phyloP scores from a whole-genome alignment of 2,797 vertebrate species.

The Microctenopoma steveboyesi region DNA sequence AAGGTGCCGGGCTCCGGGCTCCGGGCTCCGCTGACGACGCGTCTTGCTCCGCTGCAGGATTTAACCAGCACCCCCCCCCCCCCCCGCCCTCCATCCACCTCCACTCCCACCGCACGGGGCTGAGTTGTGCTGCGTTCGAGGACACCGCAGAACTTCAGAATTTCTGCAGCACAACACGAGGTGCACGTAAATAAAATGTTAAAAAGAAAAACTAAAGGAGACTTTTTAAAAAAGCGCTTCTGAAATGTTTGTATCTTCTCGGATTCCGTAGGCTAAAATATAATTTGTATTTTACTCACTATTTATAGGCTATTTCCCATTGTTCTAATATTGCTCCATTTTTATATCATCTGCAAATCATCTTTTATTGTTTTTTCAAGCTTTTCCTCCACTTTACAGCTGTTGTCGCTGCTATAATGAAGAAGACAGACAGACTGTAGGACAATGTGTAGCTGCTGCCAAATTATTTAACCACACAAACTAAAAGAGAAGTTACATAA shows the following conservation, averaged over 20 bases:
- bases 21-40: background rate
- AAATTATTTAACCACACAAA: too few species aligned
- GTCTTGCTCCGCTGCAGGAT: slow-evolving; percentile 16
- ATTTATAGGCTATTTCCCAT: too few species aligned
- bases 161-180: background rate
- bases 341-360: background rate
- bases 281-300: too few species aligned
- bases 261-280: background rate
- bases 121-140: slow-evolving; percentile 49
- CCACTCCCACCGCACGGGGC: slow-evolving; percentile 7
- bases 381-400: background rate
- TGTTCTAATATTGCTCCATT: too few species aligned
- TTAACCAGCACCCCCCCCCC: background rate
- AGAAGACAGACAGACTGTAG: too few species aligned
- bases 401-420: too few species aligned
- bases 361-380: background rate
- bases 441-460: too few species aligned
- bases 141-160: background rate
- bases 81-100: background rate
- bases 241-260: too few species aligned
- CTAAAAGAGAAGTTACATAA: too few species aligned
- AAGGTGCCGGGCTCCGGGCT: background rate
- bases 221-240: too few species aligned
- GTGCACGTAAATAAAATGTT: background rate
- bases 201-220: background rate